Conservation (phyloP, 1,140 invertebrate genomes). For the Drosophila busckii region DNA sequence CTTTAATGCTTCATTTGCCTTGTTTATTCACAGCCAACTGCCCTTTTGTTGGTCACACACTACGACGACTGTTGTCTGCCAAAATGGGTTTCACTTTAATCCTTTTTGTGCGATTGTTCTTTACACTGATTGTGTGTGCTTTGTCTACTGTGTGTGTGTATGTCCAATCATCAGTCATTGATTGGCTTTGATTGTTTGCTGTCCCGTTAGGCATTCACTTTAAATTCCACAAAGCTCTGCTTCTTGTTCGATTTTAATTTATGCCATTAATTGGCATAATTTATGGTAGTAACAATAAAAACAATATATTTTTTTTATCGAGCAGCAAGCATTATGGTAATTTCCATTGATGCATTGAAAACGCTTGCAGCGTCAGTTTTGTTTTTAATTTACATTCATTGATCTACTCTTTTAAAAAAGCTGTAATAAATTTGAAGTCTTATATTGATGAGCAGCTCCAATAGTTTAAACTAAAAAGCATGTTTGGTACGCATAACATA, state of each 20-base stretch:
- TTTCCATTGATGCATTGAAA: slow-evolving; percentile 52
- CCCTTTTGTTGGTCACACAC: slow-evolving; percentile 48
- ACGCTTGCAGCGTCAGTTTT: slow-evolving; percentile 18
- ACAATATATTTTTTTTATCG: slow-evolving; percentile 1
- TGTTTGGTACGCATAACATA: too few relatives aligned
- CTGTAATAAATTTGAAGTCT: too few relatives aligned
- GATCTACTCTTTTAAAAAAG: too few relatives aligned
- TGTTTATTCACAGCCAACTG: slow-evolving; percentile 70
- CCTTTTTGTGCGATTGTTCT: slow-evolving; percentile 44
- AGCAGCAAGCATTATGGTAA: slow-evolving; percentile 30
- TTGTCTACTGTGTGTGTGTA: slow-evolving; percentile 45
- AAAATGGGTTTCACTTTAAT: slow-evolving; percentile 62
- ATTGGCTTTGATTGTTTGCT: slow-evolving; percentile 65
- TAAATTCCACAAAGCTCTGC: too few relatives aligned
- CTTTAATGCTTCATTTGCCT: slow-evolving; percentile 71
- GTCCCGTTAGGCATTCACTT: too few relatives aligned
- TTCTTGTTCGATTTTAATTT: slow-evolving; percentile 55
- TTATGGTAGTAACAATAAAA: slow-evolving; percentile 35
- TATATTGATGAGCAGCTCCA: too few relatives aligned
- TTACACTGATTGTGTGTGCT: slow-evolving; percentile 56
- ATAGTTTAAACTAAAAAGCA: too few relatives aligned
- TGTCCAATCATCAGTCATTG: slow-evolving; percentile 60
- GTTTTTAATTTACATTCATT: too few relatives aligned
- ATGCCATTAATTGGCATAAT: slow-evolving; percentile 65
- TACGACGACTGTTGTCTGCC: slow-evolving; percentile 1